These are phyloP conservation scores for Arrhamphus sclerolepis DNA, from an alignment of 2,797 vertebrate genomes.

Conservation along the genomic window DNA sequence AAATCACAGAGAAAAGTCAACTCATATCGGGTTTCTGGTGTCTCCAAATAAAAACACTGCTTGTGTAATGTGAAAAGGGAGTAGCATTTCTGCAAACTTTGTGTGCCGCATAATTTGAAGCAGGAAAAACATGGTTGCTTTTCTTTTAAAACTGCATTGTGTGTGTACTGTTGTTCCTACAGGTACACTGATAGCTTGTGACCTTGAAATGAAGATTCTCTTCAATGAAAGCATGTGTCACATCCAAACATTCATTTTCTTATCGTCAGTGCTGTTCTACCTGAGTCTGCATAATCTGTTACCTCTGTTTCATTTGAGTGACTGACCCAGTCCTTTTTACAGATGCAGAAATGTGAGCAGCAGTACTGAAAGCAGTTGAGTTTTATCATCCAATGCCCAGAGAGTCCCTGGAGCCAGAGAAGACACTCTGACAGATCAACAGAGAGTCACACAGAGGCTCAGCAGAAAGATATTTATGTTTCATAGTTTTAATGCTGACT, in stretches of 20 bases:
- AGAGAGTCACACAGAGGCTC: constrained; percentile 23
- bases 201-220: too few relatives aligned
- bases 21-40: constrained; percentile 38
- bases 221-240: too few relatives aligned
- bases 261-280: too few relatives aligned
- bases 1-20: constrained; percentile 35
- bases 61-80: constrained; percentile 8
- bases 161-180: too few relatives aligned
- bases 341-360: background rate
- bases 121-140: constrained; percentile 1
- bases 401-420: constrained; percentile 16
- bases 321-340: too few relatives aligned
- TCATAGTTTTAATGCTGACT: too few relatives aligned
- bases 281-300: too few relatives aligned
- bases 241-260: too few relatives aligned
- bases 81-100: constrained; percentile 5
- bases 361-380: constrained; percentile 15
- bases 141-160: too few relatives aligned
- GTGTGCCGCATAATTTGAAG: constrained; percentile 9
- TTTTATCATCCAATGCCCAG: constrained; percentile 6
- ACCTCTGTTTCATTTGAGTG: too few relatives aligned
- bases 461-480: constrained; percentile 22
- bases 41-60: constrained; percentile 26
- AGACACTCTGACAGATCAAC: constrained; percentile 15
- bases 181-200: too few relatives aligned